Base-by-base conservation (phyloP, 2,113 vertebrate genomes). In the Chelonoidis abingdonii region DNA sequence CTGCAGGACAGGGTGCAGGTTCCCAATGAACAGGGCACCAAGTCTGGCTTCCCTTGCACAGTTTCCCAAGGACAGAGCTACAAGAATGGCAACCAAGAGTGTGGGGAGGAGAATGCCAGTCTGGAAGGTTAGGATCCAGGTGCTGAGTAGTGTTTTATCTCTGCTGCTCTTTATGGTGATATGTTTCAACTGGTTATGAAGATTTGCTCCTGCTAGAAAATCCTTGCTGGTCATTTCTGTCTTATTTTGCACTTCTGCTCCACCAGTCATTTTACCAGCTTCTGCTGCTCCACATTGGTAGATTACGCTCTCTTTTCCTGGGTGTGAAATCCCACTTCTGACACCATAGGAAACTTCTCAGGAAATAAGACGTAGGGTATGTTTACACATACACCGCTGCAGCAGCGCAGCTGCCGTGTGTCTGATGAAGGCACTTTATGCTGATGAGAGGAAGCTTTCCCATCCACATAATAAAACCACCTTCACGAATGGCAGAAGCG, bases 301-400 rank as follows among this genome's bases (percentile, higher is more conserved):
- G 17, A n/a, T n/a, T 69, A 31, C 56, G 22, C 14, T n/a, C 6
- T 65, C 16, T 57, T 80, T 44, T 92, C 88, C 27, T 0, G 88
- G 75, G 80, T 53, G n/a, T 89, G 49, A 25, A 1, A 72, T 83
- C 52, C 88, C 16, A 24, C 50, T 90, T 83, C 76, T 90, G 80
- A 72, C 84, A 89, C 78, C 38, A 83, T 35, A 72, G 87, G 95
- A 86, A 53, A 69, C 93, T 93, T 87, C 90, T 72, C 59, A 89
- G 80, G 90, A 96, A 96, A 92, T 72, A 75, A 56, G 82, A 94
- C 88, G 92, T 94, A 95, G 57, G 24, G 57, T 27, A 59, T 27
- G 24, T 59, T 59, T 59, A 29, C 10, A 27, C 27, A 2, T 29
- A 59, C 57, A 59, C 10, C 5, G 10, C 25, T 29, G 57, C 25